Evolutionary conservation across 2,888 invertebrate species (phyloP).

Genomic region (Chrysolina oricalcia): DNA sequence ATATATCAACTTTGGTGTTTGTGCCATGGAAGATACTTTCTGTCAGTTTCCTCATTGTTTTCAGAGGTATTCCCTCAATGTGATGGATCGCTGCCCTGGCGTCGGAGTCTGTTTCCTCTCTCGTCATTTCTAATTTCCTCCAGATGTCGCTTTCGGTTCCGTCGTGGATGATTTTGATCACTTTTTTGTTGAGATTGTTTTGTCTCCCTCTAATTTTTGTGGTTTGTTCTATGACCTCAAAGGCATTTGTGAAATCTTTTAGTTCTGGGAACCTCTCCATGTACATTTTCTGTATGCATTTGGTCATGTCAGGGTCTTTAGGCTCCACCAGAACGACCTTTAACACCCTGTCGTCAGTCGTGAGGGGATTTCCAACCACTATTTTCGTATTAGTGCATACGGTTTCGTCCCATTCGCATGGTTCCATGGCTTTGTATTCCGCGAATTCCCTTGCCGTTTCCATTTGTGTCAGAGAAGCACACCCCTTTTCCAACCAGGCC

Average conservation of each 20-base stretch:
- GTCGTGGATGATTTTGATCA: slow-evolving; percentile 6
- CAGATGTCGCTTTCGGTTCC: background rate
- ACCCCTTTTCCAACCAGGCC: background rate
- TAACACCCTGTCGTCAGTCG: slow-evolving; percentile 3
- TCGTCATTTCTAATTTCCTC: background rate
- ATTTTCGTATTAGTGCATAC: slow-evolving; percentile 5
- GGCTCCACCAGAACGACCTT: slow-evolving; percentile 39
- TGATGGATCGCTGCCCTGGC: too few species aligned
- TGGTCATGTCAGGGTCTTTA: slow-evolving; percentile 32
- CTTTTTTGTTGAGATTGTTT: background rate
- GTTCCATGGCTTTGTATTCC: background rate
- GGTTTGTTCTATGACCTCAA: slow-evolving; percentile 34
- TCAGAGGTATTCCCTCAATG: too few species aligned
- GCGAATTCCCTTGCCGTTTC: background rate
- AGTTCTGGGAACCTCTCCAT: slow-evolving; percentile 43
- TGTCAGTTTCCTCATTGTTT: too few species aligned
- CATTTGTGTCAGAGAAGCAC: background rate
- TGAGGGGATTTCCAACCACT: slow-evolving; percentile 22
- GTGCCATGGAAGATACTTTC: too few species aligned
- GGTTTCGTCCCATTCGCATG: background rate
- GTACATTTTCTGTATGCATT: too few species aligned
- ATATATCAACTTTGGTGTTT: too few species aligned
- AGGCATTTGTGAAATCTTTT: background rate
- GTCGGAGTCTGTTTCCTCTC: background rate
- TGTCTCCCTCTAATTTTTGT: slow-evolving; percentile 10